Evolutionary conservation across 2,888 invertebrate species (phyloP).

Genomic region (Oegoconia quadripuncta): DNA sequence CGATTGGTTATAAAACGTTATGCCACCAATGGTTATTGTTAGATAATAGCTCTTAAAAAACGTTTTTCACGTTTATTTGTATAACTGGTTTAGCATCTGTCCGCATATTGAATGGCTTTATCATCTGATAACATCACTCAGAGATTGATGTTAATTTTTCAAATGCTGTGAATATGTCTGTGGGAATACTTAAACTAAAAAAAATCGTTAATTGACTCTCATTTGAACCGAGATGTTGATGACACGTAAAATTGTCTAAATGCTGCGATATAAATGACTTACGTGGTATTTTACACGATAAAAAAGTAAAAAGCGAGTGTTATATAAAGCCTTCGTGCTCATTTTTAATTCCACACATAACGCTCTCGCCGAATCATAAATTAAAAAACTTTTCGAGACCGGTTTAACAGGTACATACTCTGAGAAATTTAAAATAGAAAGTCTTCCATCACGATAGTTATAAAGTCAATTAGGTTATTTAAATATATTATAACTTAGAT

Average conservation of each 20-base stretch:
- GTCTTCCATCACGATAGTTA: slow-evolving; percentile 26
- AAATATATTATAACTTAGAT: too few relatives aligned
- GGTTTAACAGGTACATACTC: slow-evolving; percentile 31
- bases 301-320: slow-evolving; percentile 45
- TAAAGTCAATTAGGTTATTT: slow-evolving; percentile 13
- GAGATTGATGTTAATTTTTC: neutral
- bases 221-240: neutral
- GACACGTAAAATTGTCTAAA: slow-evolving; percentile 7
- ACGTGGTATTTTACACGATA: slow-evolving; percentile 14
- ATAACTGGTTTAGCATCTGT: slow-evolving; percentile 43
- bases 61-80: slow-evolving; percentile 23
- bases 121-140: too few relatives aligned
- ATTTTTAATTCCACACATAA: slow-evolving; percentile 40
- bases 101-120: too few relatives aligned
- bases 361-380: slow-evolving; percentile 49
- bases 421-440: slow-evolving; percentile 62
- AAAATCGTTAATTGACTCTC: neutral
- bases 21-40: slow-evolving; percentile 29
- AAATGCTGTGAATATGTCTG: neutral
- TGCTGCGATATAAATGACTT: slow-evolving; percentile 9
- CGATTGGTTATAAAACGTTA: slow-evolving; percentile 29
- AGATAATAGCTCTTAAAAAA: slow-evolving; percentile 29
- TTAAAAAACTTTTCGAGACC: slow-evolving; percentile 41
- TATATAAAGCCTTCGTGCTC: slow-evolving; percentile 47
- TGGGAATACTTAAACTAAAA: neutral